Conservation (phyloP, 2,888 invertebrate species). For the Chaetoderma sp. region DNA sequence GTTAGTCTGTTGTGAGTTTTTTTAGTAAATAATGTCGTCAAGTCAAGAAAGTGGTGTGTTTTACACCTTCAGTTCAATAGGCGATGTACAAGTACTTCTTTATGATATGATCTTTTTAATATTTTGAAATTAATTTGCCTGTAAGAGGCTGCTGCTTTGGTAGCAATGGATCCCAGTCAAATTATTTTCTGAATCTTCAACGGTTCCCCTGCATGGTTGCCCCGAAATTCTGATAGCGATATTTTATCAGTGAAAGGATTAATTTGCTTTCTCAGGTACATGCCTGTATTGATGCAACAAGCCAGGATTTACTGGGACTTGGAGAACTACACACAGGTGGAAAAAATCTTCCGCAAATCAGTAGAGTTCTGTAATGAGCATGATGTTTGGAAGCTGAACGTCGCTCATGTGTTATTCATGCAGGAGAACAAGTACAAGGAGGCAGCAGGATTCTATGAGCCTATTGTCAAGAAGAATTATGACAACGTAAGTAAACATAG, state of each 20-base stretch:
- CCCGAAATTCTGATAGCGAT: too few relatives aligned
- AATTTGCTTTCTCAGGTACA: conserved; percentile 76
- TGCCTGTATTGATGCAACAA: conserved; percentile 99
- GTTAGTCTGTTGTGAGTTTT: too few relatives aligned
- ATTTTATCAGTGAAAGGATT: background rate
- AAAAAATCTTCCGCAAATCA: conserved; percentile 95
- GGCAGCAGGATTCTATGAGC: conserved; percentile 97
- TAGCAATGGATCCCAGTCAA: too few relatives aligned
- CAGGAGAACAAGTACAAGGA: conserved; percentile 99
- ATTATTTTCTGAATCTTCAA: too few relatives aligned
- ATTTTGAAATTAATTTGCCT: too few relatives aligned
- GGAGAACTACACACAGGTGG: conserved; percentile 95
- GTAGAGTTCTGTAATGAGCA: conserved; percentile 98
- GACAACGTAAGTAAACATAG: conserved; percentile 75
- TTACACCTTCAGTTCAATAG: too few relatives aligned
- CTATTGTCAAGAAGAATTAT: conserved; percentile 94
- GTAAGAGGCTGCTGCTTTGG: too few relatives aligned
- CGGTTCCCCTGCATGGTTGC: too few relatives aligned
- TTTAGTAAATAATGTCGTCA: too few relatives aligned
- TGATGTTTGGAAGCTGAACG: conserved; percentile 96
- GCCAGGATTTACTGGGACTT: conserved; percentile 99
- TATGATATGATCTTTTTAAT: too few relatives aligned
- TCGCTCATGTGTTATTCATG: conserved; percentile 99
- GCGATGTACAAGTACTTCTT: too few relatives aligned
- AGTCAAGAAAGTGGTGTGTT: too few relatives aligned